Evolutionary conservation across 2,888 invertebrate species (phyloP), one percentile per base, ranked within the genome.

Genomic region (Platynereis dumerilii): DNA sequence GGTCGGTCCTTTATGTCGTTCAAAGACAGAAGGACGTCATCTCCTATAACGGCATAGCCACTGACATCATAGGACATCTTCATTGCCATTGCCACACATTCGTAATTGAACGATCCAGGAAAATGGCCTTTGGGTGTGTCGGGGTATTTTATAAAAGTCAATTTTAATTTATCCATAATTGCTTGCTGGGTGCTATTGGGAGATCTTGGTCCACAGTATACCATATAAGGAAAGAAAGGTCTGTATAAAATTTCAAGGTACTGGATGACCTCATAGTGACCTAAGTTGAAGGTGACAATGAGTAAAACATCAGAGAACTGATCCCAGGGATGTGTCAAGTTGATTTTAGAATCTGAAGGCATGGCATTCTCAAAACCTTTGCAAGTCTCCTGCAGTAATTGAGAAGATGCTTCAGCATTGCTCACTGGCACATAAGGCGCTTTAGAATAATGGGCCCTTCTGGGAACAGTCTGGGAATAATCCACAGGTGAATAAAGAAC

Each of bases 131-230:
- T 28, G 2, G 70, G 64, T 10, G 60, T 52, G 2, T 20, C 12
- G 15, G 54, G 61, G 27, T 68, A 70, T 17, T 63, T 48, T 2
- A 72, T 45, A 59, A 73, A 73, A 3, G 67, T 61, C 5, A 68
- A 20, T 2, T 44, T 29, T 26, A 64, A 63, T 3, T 62, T n/a
- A n/a, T 26, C 26, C 22, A 73, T 57, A 15, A 29, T n/a, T n/a
- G 63, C 55, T 29, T 42, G 48, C 2, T 34, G 5, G 1, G 20
- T 20, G 5, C 52, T 5, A 45, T 72, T 61, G 3, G 60, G 64
- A 2, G 28, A 2, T 20, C 24, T 53, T 5, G 73, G 72, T 22
- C 73, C 73, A 57, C 73, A 73, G 59, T 70, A 73, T 17, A 72
- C 27, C 7, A 71, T 67, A 48, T 65, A 44, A 5, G 71, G 72